Evolutionary conservation across 2,888 invertebrate species (phyloP).

Genomic region (Tridacna gigas): DNA sequence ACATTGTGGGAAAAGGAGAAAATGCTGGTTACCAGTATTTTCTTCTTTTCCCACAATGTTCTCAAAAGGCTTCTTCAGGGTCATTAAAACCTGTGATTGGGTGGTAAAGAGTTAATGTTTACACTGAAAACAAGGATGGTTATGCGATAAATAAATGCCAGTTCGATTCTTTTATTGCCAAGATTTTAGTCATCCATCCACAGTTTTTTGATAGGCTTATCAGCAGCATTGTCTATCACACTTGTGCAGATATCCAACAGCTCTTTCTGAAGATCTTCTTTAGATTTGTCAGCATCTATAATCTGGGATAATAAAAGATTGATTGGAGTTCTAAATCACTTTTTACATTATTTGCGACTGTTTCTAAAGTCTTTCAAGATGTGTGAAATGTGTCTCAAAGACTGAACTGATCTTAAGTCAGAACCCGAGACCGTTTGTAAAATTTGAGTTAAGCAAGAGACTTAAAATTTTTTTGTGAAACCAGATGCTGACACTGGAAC

Average conservation of each 20-base stretch:
- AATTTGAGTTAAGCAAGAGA: no score
- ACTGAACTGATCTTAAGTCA: no score
- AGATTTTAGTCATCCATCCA: conserved; percentile 62
- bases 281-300: conserved; percentile 72
- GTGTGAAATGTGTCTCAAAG: no score
- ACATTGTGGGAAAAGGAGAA: neutral
- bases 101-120: neutral
- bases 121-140: no score
- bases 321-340: no score
- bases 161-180: neutral
- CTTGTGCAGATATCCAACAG: conserved; percentile 56
- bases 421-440: no score
- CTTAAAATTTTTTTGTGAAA: no score
- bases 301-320: conserved; percentile 47
- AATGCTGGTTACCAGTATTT: neutral
- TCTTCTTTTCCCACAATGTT: neutral
- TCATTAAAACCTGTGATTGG: neutral
- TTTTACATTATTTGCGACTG: no score
- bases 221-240: conserved; percentile 48
- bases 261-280: conserved; percentile 72
- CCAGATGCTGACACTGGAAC: no score
- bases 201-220: conserved; percentile 58
- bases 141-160: neutral
- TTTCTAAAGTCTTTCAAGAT: no score
- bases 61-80: neutral